Evolutionary conservation across 1,140 invertebrate species (phyloP), one percentile per base, ranked within the genome.

Genomic region (Zophobas morio): DNA sequence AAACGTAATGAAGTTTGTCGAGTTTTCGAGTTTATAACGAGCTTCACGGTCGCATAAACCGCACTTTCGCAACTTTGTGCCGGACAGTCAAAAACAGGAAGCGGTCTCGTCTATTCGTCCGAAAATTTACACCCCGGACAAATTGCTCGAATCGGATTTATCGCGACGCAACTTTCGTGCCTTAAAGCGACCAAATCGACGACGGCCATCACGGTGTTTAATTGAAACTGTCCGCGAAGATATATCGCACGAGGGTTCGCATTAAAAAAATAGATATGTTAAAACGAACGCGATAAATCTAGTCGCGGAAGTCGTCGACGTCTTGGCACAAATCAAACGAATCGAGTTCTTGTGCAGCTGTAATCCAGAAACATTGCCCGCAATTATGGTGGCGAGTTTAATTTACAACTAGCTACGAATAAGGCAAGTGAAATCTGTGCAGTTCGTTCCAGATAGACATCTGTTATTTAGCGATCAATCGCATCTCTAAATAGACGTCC

Each of bases 361-460:
- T 36, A 8, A 60, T 66, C 33, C 60, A 66, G 60, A 66, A 66
- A 66, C 60, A 66, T 37, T 66, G 60, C 8, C 42, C 60, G 60
- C 60, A 66, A 66, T 66, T 66, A 66, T 66, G 33, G 60, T 66
- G 40, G 60, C 60, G 33, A 33, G 47, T 72, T 75, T 75, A 75
- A 75, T 75, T 75, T 75, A 75, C 42, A 75, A 40, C 73, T 63
- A 4, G 39, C 36, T 57, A 63, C 73, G 57, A 60, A 75, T 75
- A 75, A 63, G 73, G 73, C 54, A 63, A 75, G 73, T 75, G 73
- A 75, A 75, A 75, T 63, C 73, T 75, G 46, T 60, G 53, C 54
- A 63, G 57, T 75, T 75, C 56, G 73, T 75, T 75, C 73, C 54
- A 75, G 73, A 75, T 75, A 75, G 73, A 75, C 73, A 75, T 75